Evolutionary conservation across 2,888 invertebrate species (phyloP).

Genomic region (Molorchus minor): DNA sequence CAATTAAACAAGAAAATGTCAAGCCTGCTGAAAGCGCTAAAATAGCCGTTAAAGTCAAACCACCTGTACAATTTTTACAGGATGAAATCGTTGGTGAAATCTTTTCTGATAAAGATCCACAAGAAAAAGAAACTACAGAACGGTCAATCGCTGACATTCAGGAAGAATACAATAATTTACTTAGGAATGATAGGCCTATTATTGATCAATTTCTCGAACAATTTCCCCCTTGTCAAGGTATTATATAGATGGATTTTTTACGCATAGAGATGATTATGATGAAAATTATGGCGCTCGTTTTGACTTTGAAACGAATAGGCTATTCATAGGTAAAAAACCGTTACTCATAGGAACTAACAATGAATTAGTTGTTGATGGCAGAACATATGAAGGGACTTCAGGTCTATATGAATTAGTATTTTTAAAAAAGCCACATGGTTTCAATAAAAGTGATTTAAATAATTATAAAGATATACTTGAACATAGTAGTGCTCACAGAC

Average conservation of each 20-base stretch:
- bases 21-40: not conserved
- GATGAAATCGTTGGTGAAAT: no score
- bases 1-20: not conserved
- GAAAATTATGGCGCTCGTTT: not conserved
- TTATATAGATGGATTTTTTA: not conserved
- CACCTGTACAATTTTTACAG: no score
- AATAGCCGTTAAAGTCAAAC: not conserved
- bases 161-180: not conserved
- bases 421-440: not conserved
- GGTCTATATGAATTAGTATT: not conserved
- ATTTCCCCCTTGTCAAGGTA: not conserved
- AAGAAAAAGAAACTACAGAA: not conserved
- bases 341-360: not conserved
- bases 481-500: not conserved
- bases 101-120: not conserved
- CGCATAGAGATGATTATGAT: not conserved
- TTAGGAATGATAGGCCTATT: not conserved
- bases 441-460: not conserved
- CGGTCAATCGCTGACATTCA: not conserved
- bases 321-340: not conserved
- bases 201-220: not conserved
- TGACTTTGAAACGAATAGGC: not conserved
- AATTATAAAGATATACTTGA: not conserved
- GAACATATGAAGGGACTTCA: not conserved
- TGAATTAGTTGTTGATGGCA: not conserved